Percentiles rank a stretch among this genome's conserved stretches.
phyloP scores from a whole-genome alignment of 2,797 vertebrate genomes.

The Tamandua tetradactyla region DNA sequence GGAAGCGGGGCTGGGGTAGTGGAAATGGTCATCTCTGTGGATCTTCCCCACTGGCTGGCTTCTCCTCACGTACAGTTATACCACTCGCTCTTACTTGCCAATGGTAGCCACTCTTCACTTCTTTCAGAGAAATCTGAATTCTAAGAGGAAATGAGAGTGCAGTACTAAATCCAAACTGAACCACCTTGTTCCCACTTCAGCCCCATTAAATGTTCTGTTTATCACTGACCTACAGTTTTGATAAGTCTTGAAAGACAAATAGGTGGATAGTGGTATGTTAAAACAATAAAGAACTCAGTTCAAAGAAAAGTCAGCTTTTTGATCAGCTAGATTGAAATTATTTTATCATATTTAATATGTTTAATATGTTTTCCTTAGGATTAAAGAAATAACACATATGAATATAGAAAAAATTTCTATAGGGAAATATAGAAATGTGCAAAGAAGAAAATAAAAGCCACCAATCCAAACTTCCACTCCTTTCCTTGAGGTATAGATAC shows the following conservation, averaged over 20 bases:
- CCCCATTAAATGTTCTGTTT: neutral
- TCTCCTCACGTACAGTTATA: neutral
- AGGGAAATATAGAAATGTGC: neutral
- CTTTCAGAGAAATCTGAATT: neutral
- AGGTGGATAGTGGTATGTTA: neutral
- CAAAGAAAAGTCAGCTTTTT: neutral
- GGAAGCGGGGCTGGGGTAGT: neutral
- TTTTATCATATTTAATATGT: constrained; percentile 10
- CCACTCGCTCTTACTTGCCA: neutral
- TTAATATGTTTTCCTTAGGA: neutral
- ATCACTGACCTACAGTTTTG: neutral
- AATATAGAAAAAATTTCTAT: too few species aligned
- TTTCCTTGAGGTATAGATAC: neutral
- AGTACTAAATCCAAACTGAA: neutral
- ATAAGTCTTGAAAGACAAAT: neutral
- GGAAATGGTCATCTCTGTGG: neutral
- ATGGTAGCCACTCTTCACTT: neutral
- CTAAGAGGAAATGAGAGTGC: neutral
- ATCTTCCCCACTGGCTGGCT: neutral
- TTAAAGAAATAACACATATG: neutral
- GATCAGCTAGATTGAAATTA: neutral
- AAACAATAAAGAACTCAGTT: neutral
- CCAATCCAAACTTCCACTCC: neutral
- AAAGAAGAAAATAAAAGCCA: constrained; percentile 16
- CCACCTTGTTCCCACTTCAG: neutral